Conservation (phyloP, 2,888 invertebrate genomes). For the Tipula confusa region DNA sequence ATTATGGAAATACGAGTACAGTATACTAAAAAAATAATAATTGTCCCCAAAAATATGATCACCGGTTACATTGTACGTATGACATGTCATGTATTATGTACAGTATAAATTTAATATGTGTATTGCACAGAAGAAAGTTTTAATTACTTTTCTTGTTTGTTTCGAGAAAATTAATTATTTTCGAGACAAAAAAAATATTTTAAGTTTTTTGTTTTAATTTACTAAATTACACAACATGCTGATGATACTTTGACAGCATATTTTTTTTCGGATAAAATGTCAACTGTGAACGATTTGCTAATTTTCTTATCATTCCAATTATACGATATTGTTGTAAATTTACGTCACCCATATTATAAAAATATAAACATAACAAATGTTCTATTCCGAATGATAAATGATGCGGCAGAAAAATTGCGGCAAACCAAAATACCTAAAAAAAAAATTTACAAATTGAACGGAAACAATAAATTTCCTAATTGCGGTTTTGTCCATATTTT, state of each 20-base stretch:
- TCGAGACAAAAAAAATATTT: not conserved
- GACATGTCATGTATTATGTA: not conserved
- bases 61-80: not conserved
- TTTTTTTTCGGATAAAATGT: not conserved
- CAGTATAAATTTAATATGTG: not conserved
- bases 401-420: not conserved
- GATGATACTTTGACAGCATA: not conserved
- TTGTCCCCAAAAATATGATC: not conserved
- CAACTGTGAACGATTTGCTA: not conserved
- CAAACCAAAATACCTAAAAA: not conserved
- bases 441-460: not conserved
- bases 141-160: slow-evolving; percentile 20
- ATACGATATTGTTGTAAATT: not conserved
- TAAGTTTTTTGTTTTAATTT: no score
- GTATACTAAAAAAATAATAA: not conserved
- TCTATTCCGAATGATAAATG: not conserved
- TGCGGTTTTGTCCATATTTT: not conserved
- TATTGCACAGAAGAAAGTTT: not conserved
- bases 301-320: not conserved
- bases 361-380: not conserved
- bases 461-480: not conserved
- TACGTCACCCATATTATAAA: not conserved
- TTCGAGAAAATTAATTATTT: not conserved
- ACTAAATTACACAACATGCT: not conserved
- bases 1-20: not conserved